Evolutionary conservation across 2,888 invertebrate species (phyloP).

Genomic region (Ichneumoninae sp.): DNA sequence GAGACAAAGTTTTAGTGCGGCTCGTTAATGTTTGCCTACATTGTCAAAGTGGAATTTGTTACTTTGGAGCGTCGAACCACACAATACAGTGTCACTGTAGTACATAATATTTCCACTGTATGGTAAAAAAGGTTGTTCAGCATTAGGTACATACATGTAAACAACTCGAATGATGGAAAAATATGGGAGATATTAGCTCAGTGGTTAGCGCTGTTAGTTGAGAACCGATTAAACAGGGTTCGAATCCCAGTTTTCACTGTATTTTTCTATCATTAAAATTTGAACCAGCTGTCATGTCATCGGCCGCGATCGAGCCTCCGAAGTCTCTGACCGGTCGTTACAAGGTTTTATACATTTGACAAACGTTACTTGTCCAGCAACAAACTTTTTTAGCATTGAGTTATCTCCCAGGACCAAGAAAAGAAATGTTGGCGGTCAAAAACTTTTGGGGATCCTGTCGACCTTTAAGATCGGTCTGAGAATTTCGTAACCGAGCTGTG

Average conservation of each 20-base stretch:
- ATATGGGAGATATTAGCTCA: too few relatives aligned
- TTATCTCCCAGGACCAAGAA: not conserved
- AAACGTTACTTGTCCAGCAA: not conserved
- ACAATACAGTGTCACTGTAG: not conserved
- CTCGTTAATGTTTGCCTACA: slow-evolving; percentile 16
- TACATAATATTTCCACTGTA: not conserved
- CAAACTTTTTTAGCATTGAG: not conserved
- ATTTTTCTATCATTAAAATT: too few relatives aligned
- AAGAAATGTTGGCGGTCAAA: not conserved
- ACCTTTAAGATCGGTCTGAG: not conserved
- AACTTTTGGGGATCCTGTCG: not conserved
- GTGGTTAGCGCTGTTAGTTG: too few relatives aligned
- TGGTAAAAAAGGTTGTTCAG: too few relatives aligned
- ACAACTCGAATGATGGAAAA: too few relatives aligned
- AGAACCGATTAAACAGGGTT: too few relatives aligned
- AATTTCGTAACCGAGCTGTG: slow-evolving; percentile 3
- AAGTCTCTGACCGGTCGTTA: too few relatives aligned
- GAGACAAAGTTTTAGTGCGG: slow-evolving; percentile 36
- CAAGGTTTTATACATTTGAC: not conserved
- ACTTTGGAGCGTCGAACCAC: not conserved
- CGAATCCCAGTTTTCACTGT: too few relatives aligned
- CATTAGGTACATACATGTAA: too few relatives aligned
- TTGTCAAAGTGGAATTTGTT: slow-evolving; percentile 36
- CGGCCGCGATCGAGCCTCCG: too few relatives aligned
- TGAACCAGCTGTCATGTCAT: too few relatives aligned